Evolutionary conservation across 2,797 vertebrate species (phyloP).

Genomic region (Coranthus polyacanthus): DNA sequence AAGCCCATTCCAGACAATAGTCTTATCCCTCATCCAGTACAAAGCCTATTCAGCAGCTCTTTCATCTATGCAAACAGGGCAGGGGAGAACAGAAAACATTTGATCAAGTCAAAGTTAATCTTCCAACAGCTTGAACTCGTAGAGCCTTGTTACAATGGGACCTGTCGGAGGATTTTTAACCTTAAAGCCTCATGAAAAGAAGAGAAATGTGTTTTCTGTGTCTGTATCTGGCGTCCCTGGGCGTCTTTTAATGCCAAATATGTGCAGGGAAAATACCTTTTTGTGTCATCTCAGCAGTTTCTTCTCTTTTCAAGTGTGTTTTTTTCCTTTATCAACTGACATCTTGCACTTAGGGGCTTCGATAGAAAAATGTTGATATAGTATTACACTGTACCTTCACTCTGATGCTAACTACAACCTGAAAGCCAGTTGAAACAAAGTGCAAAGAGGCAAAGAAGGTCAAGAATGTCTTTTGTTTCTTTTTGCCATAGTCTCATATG

Average conservation of each 20-base stretch:
- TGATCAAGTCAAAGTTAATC: conserved; percentile 72
- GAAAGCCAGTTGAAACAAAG: background rate
- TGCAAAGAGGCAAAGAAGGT: background rate
- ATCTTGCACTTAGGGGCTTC: background rate
- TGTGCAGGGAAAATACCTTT: background rate
- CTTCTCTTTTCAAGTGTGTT: background rate
- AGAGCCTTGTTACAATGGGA: conserved; percentile 33
- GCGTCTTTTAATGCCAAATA: background rate
- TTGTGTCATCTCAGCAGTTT: background rate
- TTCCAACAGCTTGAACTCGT: conserved; percentile 59
- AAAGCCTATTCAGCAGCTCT: conserved; percentile 68
- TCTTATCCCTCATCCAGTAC: conserved; percentile 63
- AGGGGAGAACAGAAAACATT: conserved; percentile 57
- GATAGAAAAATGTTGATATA: background rate
- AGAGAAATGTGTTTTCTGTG: background rate
- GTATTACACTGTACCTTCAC: background rate
- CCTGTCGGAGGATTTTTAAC: conserved; percentile 1
- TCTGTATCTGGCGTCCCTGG: background rate
- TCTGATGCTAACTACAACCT: background rate
- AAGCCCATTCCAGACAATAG: conserved; percentile 64
- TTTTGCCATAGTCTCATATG: background rate
- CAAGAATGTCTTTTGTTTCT: conserved; percentile 2
- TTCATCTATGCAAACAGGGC: conserved; percentile 71
- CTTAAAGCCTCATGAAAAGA: background rate
- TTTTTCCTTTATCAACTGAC: background rate